Evolutionary conservation across 2,888 invertebrate genomes (phyloP).

Genomic region (Ectemnius lituratus): DNA sequence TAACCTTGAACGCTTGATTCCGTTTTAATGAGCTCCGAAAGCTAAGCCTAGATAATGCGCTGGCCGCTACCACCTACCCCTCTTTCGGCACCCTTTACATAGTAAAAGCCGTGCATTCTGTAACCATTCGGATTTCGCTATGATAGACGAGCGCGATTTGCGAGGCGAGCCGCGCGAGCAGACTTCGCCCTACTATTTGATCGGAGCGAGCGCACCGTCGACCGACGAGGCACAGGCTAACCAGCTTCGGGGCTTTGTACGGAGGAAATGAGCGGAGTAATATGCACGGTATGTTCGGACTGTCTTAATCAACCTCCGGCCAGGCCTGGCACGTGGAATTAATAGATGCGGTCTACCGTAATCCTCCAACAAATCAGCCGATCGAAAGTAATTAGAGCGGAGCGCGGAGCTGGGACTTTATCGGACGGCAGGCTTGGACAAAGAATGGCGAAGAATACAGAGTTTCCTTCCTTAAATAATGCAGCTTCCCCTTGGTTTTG

Average conservation of each 20-base stretch:
- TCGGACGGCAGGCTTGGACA: slow-evolving; percentile 6
- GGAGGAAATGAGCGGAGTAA: slow-evolving; percentile 8
- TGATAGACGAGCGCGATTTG: not conserved
- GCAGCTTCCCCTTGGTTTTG: not conserved
- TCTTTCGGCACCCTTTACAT: not conserved
- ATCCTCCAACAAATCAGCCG: slow-evolving; percentile 42
- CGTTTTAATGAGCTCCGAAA: slow-evolving; percentile 14
- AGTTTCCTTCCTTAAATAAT: not conserved
- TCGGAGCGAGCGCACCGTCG: not conserved
- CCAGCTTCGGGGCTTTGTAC: not conserved
- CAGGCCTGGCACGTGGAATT: slow-evolving; percentile 19
- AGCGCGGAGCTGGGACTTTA: slow-evolving; percentile 22
- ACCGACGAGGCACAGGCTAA: not conserved
- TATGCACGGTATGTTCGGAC: slow-evolving; percentile 1
- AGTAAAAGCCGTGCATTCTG: not conserved
- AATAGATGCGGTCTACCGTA: slow-evolving; percentile 29
- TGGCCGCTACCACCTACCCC: too few species aligned
- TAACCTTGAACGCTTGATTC: slow-evolving; percentile 23
- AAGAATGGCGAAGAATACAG: not conserved
- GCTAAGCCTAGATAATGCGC: slow-evolving; percentile 8
- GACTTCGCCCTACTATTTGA: not conserved
- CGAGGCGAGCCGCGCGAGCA: not conserved
- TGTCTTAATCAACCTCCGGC: slow-evolving; percentile 32
- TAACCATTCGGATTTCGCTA: not conserved
- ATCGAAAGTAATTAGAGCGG: slow-evolving; percentile 33